Evolutionary conservation across 2,888 invertebrate species (phyloP), one percentile per base, ranked within the genome.

Genomic region (Meandrusa payeni): DNA sequence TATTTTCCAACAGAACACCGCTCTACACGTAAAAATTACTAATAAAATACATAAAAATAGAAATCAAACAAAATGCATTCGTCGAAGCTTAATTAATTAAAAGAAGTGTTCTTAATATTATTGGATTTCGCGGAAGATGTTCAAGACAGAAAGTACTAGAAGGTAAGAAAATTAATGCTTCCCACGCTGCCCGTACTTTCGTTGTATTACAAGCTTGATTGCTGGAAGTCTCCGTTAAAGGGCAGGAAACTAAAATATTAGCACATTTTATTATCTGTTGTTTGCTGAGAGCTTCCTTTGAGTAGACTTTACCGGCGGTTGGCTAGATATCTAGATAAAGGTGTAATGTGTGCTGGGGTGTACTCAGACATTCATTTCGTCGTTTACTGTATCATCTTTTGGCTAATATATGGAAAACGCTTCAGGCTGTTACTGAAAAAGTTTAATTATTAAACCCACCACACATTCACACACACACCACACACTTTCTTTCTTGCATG

Each of bases 191-290:
- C 26, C 19, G 41, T 48, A 41, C 44, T 36, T 28, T 48, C 44
- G 53, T 50, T 48, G 44, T 47, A 50, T 54, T 46, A 43, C 26
- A 20, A 56, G 54, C 59, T 61, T 69, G 68, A 69, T 69, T 64
- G 57, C 55, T 64, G 52, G 61, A 58, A 64, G 60, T 63, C 59
- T 59, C 57, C 64, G 48, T 61, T 69, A 68, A 17, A 26, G 69
- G 72, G 72, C 69, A 69, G 65, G 63, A 60, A 74, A 69, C 63
- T 69, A 63, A 75, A 81, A 82, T 81, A 77, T 82, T 81, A 70
- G 75, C 72, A 67, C 66, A 67, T 70, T 77, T 78, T 79, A 80
- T 76, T 70, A 76, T 61, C 56, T 61, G 34, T 47, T 75, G 79
- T 80, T 79, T 76, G 67, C 58, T 45, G 52, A 51, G 51, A 58